Evolutionary conservation across 2,797 vertebrate species (phyloP), one percentile per base, ranked within the genome.

Genomic region (Esox lucius): DNA sequence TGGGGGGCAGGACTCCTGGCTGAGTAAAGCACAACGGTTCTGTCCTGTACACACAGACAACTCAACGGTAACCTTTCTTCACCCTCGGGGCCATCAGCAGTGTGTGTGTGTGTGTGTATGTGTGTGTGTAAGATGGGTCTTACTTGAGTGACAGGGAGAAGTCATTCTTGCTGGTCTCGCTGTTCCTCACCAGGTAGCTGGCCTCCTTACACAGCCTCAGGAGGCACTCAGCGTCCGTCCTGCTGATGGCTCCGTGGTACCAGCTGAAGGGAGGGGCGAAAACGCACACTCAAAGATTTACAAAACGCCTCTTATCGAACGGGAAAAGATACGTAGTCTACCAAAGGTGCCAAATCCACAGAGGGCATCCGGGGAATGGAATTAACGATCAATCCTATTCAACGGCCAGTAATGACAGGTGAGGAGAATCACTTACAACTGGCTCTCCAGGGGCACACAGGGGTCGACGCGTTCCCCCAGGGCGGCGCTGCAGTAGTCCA

Each of bases 131-230:
- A 5, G 6, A 22, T 2, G 24, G 70, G 78, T 61, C 97, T 97
- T 96, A 99, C 97, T 98, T 98, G 75, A 98, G 94, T 22, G 97
- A 99, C 81, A 99, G 96, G 51, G 98, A 99, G 93, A 96, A 99
- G 93, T 98, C 98, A 0, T 98, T 97, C 91, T 98, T 98, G 95
- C 95, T 97, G 91, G 96, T 99, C 91, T 99, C 97, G 0, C 98
- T 98, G 95, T 99, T 98, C 86, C 98, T 95, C 87, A 99, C 98
- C 89, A 99, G 91, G 90, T 99, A 99, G 86, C 98, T 99, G 87
- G 98, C 96, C 87, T 99, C 98, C 86, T 98, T 98, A 91, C 98
- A 99, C 84, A 99, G 89, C 84, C 97, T 88, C 86, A 99, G 94
- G 86, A 99, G 93, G 35, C 95, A 95, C 93, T 99, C 98, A 0